Evolutionary conservation across 2,113 vertebrate genomes (phyloP).

Genomic region (Marcusenius ussheri): DNA sequence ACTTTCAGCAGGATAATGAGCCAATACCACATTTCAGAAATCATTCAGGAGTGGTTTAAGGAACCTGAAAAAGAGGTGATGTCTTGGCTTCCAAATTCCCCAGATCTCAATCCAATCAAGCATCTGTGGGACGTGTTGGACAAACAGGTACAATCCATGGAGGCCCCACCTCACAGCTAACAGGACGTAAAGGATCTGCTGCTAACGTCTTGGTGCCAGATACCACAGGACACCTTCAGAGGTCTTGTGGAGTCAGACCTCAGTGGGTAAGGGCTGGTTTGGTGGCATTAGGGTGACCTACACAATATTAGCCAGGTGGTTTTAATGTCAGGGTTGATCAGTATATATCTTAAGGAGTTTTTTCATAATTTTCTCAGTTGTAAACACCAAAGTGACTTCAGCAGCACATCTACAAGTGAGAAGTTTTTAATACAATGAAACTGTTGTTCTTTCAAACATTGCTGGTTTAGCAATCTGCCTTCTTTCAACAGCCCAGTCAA

Average conservation of each 20-base stretch:
- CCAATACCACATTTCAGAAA: too few species aligned
- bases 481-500: background rate
- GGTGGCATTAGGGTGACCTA: background rate
- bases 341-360: background rate
- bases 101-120: background rate
- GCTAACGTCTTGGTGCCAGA: background rate
- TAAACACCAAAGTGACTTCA: background rate
- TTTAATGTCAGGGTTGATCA: background rate
- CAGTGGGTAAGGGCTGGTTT: background rate
- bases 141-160: background rate
- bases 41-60: too few species aligned
- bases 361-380: background rate
- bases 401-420: background rate
- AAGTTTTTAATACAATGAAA: background rate
- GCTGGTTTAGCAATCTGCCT: background rate
- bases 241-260: background rate
- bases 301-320: background rate
- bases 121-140: background rate
- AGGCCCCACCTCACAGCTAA: background rate
- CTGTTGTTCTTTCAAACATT: background rate
- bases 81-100: background rate
- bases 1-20: too few species aligned
- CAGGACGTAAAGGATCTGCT: background rate
- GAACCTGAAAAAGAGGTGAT: too few species aligned
- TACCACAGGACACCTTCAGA: background rate